Evolutionary conservation across 2,888 invertebrate species (phyloP), one percentile per base, ranked within the genome.

Genomic region (Cloeon dipterum): DNA sequence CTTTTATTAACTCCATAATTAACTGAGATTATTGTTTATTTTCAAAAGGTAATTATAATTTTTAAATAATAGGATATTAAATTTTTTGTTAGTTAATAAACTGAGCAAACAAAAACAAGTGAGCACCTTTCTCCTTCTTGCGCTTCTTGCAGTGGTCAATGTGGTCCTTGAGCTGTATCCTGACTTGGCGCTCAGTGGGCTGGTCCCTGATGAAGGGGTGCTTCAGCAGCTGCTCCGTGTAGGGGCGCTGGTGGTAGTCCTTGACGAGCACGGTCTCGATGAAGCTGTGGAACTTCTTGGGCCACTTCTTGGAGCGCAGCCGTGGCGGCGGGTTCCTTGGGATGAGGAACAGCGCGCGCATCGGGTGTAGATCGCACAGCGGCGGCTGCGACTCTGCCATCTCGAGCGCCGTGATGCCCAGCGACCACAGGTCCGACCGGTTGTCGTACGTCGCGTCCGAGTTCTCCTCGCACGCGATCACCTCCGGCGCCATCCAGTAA

Each of bases 381-480:
- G 98, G 94, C 43, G 96, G 96, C 61, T 94, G 93, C 50, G 91
- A 91, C 65, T 99, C 98, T 40, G 98, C 96, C 98, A 99, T 99
- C 68, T 99, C 98, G 44, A 99, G 68, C 36, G 96, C 91, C 40
- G 96, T 98, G 52, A 99, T 99, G 51, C 96, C 86, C 46, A 83
- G 65, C 34, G 82, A 83, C 83, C 83, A 85, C 42, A 86, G 66
- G 60, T 86, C 86, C 49, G 82, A 83, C 50, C 86, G 75, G 65
- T 94, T 94, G 62, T 99, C 98, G 54, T 99, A 99, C 16, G 98
- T 99, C 41, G 98, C 96, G 56, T 98, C 96, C 34, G 94, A 91
- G 62, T 98, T 98, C 61, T 98, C 96, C 62, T 99, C 98, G 61
- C 98, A 99, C 39, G 96, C 98, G 52, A 98, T 98, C 34, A 96